These are phyloP conservation scores for Stegastes partitus DNA, from an alignment of 2,113 vertebrate genomes.

Conservation along the genomic window DNA sequence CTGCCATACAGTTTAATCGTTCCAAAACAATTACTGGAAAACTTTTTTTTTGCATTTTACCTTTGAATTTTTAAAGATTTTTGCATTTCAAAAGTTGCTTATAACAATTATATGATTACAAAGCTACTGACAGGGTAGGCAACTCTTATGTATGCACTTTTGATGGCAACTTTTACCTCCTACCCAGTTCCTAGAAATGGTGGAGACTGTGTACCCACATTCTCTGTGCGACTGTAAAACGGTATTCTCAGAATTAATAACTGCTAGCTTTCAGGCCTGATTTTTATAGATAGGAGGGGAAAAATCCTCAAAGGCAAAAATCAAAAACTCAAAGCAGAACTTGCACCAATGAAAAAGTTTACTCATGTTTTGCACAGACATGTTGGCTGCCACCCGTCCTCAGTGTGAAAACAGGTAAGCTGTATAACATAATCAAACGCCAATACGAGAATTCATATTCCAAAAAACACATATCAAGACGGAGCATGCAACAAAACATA, in stretches of 20 bases:
- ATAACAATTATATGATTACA: neutral
- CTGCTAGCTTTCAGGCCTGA: neutral
- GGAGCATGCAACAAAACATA: no score
- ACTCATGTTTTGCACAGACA: neutral
- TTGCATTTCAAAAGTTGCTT: no score
- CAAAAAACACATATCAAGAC: neutral
- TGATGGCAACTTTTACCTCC: neutral
- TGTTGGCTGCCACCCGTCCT: neutral
- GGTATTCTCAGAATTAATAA: neutral
- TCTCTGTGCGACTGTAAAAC: slow-evolving; percentile 17
- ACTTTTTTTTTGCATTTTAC: no score
- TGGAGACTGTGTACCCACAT: slow-evolving; percentile 2
- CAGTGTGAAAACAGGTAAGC: neutral
- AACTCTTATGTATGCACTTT: neutral
- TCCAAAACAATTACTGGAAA: no score
- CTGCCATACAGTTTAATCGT: no score
- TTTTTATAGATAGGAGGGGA: neutral
- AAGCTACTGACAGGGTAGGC: neutral
- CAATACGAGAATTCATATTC: neutral
- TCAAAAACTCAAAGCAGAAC: neutral
- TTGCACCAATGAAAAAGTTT: neutral
- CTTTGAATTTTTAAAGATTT: no score
- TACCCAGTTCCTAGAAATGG: slow-evolving; percentile 35
- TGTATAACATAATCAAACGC: neutral
- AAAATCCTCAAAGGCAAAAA: slow-evolving; percentile 18